These are phyloP conservation scores for Bombus pyrosoma DNA, from an alignment of 1,140 invertebrate species.

Conservation along the genomic window DNA sequence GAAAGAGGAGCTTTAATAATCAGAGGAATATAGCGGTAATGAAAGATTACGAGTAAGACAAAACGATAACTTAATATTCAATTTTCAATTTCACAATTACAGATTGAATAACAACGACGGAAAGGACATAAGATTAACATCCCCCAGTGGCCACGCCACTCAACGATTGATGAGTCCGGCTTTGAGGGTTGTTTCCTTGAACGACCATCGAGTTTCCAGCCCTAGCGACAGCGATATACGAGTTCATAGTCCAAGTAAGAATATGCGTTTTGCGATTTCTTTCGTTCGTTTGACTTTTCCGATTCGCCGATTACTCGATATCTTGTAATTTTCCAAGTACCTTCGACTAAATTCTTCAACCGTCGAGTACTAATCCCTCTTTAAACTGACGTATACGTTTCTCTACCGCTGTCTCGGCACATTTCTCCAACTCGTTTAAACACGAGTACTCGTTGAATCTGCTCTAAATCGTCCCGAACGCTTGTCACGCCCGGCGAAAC, in stretches of 20 bases:
- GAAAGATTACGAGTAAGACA: neutral
- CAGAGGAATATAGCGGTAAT: neutral
- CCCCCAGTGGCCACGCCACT: conserved; percentile 63
- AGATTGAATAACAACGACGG: conserved; percentile 56
- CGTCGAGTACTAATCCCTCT: neutral
- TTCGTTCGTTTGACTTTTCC: neutral
- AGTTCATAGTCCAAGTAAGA: conserved; percentile 73
- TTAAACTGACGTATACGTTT: neutral
- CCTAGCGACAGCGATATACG: conserved; percentile 76
- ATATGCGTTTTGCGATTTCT: neutral
- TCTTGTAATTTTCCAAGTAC: neutral
- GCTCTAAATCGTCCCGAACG: neutral
- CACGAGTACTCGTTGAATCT: neutral
- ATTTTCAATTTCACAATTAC: conserved; percentile 16
- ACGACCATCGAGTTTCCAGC: conserved; percentile 76
- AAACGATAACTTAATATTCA: too few relatives aligned
- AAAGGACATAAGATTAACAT: conserved; percentile 68
- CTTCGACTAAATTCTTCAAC: neutral
- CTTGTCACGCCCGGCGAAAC: neutral
- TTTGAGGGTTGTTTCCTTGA: conserved; percentile 71
- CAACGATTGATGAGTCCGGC: conserved; percentile 73
- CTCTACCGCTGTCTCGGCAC: neutral
- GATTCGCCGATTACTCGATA: neutral
- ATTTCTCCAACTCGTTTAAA: neutral
- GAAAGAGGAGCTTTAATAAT: neutral